These are phyloP conservation scores for Aethina tumida DNA, from an alignment of 1,140 invertebrate genomes.

Conservation along the genomic window DNA sequence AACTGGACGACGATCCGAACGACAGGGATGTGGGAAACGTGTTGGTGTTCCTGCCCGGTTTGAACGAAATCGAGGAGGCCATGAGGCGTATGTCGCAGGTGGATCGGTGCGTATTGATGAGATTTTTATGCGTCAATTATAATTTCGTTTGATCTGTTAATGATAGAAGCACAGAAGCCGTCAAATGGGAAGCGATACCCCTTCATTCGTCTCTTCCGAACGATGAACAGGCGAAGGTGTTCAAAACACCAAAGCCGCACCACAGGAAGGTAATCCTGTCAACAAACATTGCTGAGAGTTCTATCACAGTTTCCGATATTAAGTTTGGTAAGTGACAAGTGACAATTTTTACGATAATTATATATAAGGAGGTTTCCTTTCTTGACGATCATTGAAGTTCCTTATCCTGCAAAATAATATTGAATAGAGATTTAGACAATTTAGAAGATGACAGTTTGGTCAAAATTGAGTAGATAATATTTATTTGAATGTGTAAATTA, in stretches of 20 bases:
- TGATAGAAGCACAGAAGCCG: background rate
- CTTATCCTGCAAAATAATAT: no score
- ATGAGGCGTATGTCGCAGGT: slow-evolving; percentile 22
- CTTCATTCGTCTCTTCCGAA: slow-evolving; percentile 61
- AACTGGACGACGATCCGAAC: slow-evolving; percentile 46
- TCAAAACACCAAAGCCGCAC: slow-evolving; percentile 43
- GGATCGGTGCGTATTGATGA: slow-evolving; percentile 13
- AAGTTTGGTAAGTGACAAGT: slow-evolving; percentile 60
- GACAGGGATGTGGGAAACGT: slow-evolving; percentile 47
- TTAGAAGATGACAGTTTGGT: no score
- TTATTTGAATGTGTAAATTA: no score
- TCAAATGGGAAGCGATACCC: slow-evolving; percentile 47
- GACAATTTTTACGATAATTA: background rate
- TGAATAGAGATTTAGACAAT: no score
- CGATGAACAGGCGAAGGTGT: slow-evolving; percentile 62
- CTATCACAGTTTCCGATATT: slow-evolving; percentile 89
- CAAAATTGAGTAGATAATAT: no score
- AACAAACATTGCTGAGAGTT: slow-evolving; percentile 96
- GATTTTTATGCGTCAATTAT: background rate
- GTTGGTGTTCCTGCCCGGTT: slow-evolving; percentile 80
- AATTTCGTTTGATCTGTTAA: background rate
- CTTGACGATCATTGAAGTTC: no score
- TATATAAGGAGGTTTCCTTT: no score
- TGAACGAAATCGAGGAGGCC: slow-evolving; percentile 68
- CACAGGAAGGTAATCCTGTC: slow-evolving; percentile 81